Evolutionary conservation across 2,888 invertebrate species (phyloP).

Genomic region (Nemotelus pantherinus): DNA sequence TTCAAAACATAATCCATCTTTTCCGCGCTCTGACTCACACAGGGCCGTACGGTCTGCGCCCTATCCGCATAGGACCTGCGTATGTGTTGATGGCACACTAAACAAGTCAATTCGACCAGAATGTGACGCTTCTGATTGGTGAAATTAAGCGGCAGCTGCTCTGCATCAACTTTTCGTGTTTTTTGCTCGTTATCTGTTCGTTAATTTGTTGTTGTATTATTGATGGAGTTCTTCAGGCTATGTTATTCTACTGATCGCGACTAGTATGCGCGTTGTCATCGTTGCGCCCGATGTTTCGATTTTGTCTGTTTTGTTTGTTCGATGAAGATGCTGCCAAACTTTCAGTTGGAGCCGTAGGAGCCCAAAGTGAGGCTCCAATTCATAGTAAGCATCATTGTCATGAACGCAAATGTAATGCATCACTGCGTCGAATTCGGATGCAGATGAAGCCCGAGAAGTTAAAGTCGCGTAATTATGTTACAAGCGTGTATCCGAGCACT

Average conservation of each 20-base stretch:
- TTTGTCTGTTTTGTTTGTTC: neutral
- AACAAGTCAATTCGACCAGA: conserved; percentile 33
- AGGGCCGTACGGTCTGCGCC: neutral
- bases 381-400: too few relatives aligned
- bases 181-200: neutral
- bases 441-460: too few relatives aligned
- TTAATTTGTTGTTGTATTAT: conserved; percentile 2
- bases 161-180: conserved; percentile 32
- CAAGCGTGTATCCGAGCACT: neutral
- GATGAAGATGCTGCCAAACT: neutral
- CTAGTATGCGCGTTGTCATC: neutral
- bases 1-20: conserved; percentile 29
- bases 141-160: conserved; percentile 50
- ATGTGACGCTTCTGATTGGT: conserved; percentile 49
- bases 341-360: neutral
- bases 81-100: conserved; percentile 19
- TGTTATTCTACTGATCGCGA: neutral
- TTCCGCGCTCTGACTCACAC: conserved; percentile 1
- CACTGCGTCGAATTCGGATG: too few relatives aligned
- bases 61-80: neutral
- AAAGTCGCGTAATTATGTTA: too few relatives aligned
- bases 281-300: neutral
- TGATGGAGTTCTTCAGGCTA: neutral
- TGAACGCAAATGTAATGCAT: too few relatives aligned
- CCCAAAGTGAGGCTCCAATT: too few relatives aligned